Base-by-base conservation (phyloP, 2,113 vertebrate species). In the Calonectris borealis region DNA sequence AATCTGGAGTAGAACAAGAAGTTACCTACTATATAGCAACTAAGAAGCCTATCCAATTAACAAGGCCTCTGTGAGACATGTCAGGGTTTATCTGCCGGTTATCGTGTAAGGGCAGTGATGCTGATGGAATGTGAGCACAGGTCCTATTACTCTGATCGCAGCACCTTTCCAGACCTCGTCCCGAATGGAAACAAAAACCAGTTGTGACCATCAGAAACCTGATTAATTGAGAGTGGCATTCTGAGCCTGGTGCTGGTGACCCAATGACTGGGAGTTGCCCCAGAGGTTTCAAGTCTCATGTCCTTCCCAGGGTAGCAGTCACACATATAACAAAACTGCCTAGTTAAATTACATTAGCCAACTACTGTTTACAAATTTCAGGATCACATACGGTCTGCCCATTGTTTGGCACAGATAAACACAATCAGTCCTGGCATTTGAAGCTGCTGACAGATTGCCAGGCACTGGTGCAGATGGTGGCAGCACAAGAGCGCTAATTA, bases 221-320 rank as follows among this genome's bases (percentile, higher is more conserved):
- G 94, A 98, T 93, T 95, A 93, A 97, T 95, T 96, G 89, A 93
- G 66, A 92, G 57, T 96, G 94, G 96, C 93, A 76, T 79, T 91
- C 78, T 52, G 75, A 86, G 81, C 44, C 82, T 78, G 61, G 62
- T 86, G 71, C 60, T 84, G 68, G 85, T 98, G 96, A 97, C 90
- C 90, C 65, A 88, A 17, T 69, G 81, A 89, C 76, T 86, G 66
- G 62, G 81, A 92, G 84, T 48, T 78, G 69, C 82, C 97, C 97
- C 88, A 90, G 92, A 97, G 93, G 94, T 98, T 95, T 97, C 94
- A 92, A 95, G 90, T 92, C 70, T 95, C 83, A 21, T 75, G 88
- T 76, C 83, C 84, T 96, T 91, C 80, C 65, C 68, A 69, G 84
- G 70, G 80, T 26, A 83, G 68, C 75, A 96, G 80, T 60, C 75